Percentiles rank a stretch among this genome's conserved stretches.
These are phyloP conservation scores for Choloepus hoffmanni DNA, from an alignment of 2,113 vertebrate genomes.

Conservation along the genomic window DNA sequence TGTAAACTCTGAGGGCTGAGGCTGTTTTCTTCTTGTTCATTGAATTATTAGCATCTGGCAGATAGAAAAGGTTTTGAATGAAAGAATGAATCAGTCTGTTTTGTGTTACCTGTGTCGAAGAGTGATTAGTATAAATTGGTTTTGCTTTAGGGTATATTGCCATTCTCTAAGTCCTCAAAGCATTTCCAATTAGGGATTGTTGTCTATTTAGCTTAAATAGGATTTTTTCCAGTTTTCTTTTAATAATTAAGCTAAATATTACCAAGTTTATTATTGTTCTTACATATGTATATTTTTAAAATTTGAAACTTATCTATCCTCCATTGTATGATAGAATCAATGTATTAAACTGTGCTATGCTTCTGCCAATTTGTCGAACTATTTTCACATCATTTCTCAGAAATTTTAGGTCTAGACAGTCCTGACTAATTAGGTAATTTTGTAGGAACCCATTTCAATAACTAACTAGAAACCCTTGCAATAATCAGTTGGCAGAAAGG, in stretches of 20 bases:
- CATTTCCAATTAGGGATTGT: constrained; percentile 20
- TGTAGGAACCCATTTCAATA: constrained; percentile 10
- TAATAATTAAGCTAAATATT: constrained; percentile 23
- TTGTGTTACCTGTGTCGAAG: not conserved
- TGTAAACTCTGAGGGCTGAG: not conserved
- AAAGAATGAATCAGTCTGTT: constrained; percentile 13
- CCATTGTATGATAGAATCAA: constrained; percentile 40
- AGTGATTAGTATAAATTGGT: not conserved
- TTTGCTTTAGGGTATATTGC: constrained; percentile 15
- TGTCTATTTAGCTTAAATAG: not conserved
- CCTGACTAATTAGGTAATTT: not conserved
- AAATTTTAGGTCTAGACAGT: constrained; percentile 15
- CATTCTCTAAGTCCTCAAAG: constrained; percentile 41
- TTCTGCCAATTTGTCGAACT: constrained; percentile 20
- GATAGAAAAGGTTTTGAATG: not conserved
- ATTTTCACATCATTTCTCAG: constrained; percentile 39
- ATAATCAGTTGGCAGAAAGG: not conserved
- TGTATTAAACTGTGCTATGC: not conserved
- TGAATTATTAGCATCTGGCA: not conserved
- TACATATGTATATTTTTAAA: not conserved
- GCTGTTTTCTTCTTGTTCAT: not conserved
- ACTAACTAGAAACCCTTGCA: not conserved
- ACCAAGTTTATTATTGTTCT: constrained; percentile 20
- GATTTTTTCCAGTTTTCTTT: constrained; percentile 20
- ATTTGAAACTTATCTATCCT: not conserved